These are phyloP conservation scores for Antigone vipio DNA, from an alignment of 2,113 vertebrate species.

Conservation along the genomic window DNA sequence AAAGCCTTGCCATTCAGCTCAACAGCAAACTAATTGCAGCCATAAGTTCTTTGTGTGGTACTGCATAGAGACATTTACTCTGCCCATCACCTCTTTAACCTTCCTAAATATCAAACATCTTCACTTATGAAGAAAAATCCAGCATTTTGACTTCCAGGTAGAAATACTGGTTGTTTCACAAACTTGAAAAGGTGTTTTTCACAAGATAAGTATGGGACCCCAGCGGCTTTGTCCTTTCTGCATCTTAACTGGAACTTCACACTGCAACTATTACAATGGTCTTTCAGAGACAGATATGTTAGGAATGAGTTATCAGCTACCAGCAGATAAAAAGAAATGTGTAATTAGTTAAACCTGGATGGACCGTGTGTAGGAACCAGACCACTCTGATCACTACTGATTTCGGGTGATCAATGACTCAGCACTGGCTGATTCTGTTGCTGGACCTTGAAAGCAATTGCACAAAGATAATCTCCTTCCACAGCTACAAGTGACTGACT, in stretches of 20 bases:
- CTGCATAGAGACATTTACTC: background rate
- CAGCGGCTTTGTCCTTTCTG: background rate
- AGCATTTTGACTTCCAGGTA: background rate
- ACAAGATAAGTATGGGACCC: background rate
- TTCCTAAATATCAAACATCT: background rate
- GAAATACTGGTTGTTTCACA: background rate
- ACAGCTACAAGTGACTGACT: background rate
- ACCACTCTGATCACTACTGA: background rate
- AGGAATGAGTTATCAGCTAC: background rate
- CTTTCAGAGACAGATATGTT: background rate
- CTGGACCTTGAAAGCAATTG: background rate
- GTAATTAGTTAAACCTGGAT: background rate
- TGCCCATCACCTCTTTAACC: background rate
- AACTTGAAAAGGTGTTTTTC: background rate
- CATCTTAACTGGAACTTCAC: background rate
- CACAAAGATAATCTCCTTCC: background rate
- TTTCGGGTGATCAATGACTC: background rate
- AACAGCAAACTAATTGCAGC: background rate
- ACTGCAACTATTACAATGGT: background rate
- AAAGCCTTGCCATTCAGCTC: background rate
- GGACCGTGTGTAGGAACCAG: background rate
- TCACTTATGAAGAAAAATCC: background rate
- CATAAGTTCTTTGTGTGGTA: background rate
- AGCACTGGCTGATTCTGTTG: background rate
- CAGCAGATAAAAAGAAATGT: background rate